Base-by-base conservation (phyloP, 2,113 vertebrate genomes). In the Sorex fumeus region DNA sequence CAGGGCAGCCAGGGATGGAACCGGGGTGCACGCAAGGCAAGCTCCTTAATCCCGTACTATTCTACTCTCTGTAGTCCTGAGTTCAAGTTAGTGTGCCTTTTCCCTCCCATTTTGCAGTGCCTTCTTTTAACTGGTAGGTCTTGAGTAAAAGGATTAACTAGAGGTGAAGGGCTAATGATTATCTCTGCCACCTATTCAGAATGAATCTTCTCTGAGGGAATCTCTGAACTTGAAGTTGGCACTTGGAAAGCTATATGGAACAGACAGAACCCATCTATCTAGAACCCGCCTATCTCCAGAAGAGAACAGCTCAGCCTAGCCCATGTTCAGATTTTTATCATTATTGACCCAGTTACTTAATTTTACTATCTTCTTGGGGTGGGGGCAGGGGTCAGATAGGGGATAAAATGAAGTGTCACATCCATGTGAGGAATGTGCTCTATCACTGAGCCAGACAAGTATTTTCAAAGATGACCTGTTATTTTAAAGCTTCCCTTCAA, bases 401-500 rank as follows among this genome's bases (percentile, higher is more conserved):
- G 40, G 40, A 40, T 40, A 40, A 40, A 40, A 40, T 40, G 40
- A 40, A 40, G 40, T 40, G 40, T 40, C 40, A 4, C 40, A 40
- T 40, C 40, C 40, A 40, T 40, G 40, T n/a, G 40, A 40, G 40
- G 40, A 40, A 7, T 40, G 40, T 40, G 40, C 40, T 40, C 40
- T 7, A 40, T 40, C 40, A 40, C 40, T 40, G 7, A 40, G 40
- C 40, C 40, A 40, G 40, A 40, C 40, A 40, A 40, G 40, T 40
- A 40, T 40, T 40, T 40, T 40, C 40, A 40, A 40, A 40, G 4
- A 7, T 40, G 40, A 40, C 40, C 40, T 69, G 32, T 93, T 72
- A 40, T 72, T 67, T 80, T 82, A 57, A 94, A 69, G 57, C 30
- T 83, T 84, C 43, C 69, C 84, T 32, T 88, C 93, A 89, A 74